Evolutionary conservation across 2,888 invertebrate species (phyloP).

Genomic region (Thymelicus sylvestris): DNA sequence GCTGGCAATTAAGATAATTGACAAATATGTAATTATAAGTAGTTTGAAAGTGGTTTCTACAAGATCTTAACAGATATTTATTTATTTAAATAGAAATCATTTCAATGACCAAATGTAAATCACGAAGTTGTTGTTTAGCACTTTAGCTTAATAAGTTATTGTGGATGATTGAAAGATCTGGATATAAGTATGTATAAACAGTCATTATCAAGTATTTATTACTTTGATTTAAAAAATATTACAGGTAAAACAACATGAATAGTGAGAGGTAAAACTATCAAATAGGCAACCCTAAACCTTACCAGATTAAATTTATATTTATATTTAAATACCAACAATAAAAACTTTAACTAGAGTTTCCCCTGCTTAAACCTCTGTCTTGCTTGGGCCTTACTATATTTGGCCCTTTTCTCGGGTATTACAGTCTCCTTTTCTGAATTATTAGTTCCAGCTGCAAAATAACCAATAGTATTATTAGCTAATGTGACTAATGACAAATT

Average conservation of each 20-base stretch:
- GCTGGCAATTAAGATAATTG: no score
- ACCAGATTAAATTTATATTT: neutral
- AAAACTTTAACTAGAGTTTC: slow-evolving; percentile 80
- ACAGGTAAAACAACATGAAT: neutral
- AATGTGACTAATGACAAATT: neutral
- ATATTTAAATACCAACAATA: neutral
- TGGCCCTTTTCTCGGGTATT: slow-evolving; percentile 71
- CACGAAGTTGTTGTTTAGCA: no score
- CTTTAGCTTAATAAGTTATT: no score
- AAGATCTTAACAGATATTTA: no score
- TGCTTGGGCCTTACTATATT: slow-evolving; percentile 91
- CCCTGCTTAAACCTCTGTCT: slow-evolving; percentile 90
- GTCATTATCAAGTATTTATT: neutral
- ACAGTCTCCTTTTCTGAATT: slow-evolving; percentile 63
- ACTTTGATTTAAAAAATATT: neutral
- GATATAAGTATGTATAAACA: neutral
- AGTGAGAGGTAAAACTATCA: slow-evolving; percentile 3
- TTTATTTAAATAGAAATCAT: no score
- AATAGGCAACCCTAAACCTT: slow-evolving; percentile 5
- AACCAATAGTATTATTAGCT: neutral
- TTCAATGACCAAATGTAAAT: no score
- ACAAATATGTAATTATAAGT: no score
- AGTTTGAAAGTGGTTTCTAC: no score
- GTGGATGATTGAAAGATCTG: neutral
- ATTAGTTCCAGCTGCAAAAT: slow-evolving; percentile 62